phyloP scores from a whole-genome alignment of 1,140 invertebrate species.

The Phymorhynchus buccinoides region DNA sequence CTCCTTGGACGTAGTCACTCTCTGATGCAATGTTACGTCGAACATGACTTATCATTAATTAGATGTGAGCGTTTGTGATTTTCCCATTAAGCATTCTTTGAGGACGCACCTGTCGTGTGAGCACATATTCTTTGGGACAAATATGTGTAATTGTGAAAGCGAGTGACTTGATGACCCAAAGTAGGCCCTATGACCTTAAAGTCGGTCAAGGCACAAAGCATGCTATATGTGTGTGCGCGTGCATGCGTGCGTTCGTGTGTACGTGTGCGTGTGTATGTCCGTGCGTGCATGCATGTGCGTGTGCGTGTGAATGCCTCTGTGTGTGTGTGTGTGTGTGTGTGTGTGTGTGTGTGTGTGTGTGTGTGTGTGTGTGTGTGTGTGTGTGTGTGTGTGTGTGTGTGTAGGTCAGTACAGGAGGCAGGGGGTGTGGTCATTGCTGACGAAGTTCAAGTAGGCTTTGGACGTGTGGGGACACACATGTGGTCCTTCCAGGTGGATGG shows the following conservation, averaged over 20 bases:
- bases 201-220: too few relatives aligned
- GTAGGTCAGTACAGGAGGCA: conserved; percentile 77
- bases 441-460: conserved; percentile 98
- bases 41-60: too few relatives aligned
- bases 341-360: background rate
- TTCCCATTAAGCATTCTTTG: too few relatives aligned
- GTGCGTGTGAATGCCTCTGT: background rate
- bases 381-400: conserved; percentile 18
- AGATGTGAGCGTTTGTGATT: too few relatives aligned
- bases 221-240: background rate
- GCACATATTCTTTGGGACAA: too few relatives aligned
- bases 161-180: too few relatives aligned
- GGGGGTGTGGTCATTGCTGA: conserved; percentile 97
- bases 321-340: background rate
- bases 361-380: background rate
- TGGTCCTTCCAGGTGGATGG: conserved; percentile 96
- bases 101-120: too few relatives aligned
- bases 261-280: background rate
- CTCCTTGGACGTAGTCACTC: too few relatives aligned
- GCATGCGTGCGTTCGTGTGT: too few relatives aligned
- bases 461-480: conserved; percentile 92
- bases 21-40: too few relatives aligned
- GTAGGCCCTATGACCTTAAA: too few relatives aligned
- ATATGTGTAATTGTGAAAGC: too few relatives aligned
- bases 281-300: background rate